Evolutionary conservation across 2,888 invertebrate species (phyloP).

Genomic region (Crossocerus cetratus): DNA sequence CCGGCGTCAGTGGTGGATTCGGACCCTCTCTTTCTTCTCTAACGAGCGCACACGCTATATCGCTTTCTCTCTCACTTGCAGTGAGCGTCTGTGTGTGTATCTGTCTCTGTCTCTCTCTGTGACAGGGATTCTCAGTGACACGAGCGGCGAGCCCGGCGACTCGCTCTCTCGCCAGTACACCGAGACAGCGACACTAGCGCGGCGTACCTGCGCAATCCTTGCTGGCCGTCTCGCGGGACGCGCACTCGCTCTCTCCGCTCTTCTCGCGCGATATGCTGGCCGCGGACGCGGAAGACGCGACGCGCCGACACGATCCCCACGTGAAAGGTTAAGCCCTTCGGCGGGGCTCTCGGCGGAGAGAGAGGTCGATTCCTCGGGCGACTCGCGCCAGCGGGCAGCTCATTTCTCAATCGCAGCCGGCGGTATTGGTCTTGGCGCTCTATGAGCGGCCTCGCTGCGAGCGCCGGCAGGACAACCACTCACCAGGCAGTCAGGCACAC

Average conservation of each 20-base stretch:
- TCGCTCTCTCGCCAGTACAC: not conserved
- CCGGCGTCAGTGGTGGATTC: too few species aligned
- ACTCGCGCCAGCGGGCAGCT: not conserved
- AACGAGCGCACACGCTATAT: too few species aligned
- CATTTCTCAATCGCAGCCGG: not conserved
- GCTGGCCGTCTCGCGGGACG: slow-evolving; percentile 11
- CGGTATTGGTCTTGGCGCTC: too few species aligned
- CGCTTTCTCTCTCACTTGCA: too few species aligned
- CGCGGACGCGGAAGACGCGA: too few species aligned
- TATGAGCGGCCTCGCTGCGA: too few species aligned
- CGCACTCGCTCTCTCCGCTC: slow-evolving; percentile 12
- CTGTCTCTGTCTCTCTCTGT: too few species aligned
- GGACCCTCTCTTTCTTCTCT: too few species aligned
- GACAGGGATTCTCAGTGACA: too few species aligned
- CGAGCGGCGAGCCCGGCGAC: not conserved
- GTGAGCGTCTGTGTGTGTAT: too few species aligned
- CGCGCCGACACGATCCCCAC: slow-evolving; percentile 35
- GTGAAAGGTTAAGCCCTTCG: slow-evolving; percentile 44
- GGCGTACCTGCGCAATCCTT: slow-evolving; percentile 48
- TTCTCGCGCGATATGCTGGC: not conserved
- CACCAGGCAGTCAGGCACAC: too few species aligned
- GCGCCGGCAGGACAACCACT: not conserved
- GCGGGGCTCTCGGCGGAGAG: not conserved
- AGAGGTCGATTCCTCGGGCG: not conserved
- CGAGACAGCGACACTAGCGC: slow-evolving; percentile 9